Evolutionary conservation across 1,140 invertebrate genomes (phyloP), one percentile per base, ranked within the genome.

Genomic region (Atta cephalotes): DNA sequence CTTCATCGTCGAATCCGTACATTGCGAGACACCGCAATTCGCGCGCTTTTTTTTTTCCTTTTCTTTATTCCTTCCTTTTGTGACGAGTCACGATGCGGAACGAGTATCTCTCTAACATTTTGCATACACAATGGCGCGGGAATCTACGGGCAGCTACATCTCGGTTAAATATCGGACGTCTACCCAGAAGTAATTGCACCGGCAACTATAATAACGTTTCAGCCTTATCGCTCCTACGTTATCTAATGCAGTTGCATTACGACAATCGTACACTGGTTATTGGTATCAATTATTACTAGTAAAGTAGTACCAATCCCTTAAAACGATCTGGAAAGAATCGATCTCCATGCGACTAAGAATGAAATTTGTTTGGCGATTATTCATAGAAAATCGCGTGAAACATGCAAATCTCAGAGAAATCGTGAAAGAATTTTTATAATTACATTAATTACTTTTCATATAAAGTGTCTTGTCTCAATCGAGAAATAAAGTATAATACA

Each of bases 171-270:
- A 81, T 81, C 78, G 65, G 25, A 71, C 51, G 21, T 56, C 65
- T 81, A 60, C 65, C 62, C 51, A 71, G 49, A 81, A 81, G 66
- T 81, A 81, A 81, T 81, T 81, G 21, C 66, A 81, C 49, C 49
- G 49, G 65, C n/a, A 16, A 70, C 35, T 49, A 39, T 81, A 80
- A 70, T 81, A 80, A 70, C 65, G 65, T 71, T 25, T 18, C 14
- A 45, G 49, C 51, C 78, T 81, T 81, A 81, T 71, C 65, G 65
- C 31, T 70, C 28, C 28, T 56, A 18, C 28, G 49, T 62, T 60
- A 58, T 62, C 49, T 49, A 31, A 45, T 25, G 72, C 53, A 79
- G 76, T 65, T 49, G 60, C 58, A 45, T 62, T 28, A 35, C 76
- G 56, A 45, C 76, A 63, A 63, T 18, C 25, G 35, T n/a, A 16